phyloP scores from a whole-genome alignment of 2,797 vertebrate species.

The Sparidentex hasta region DNA sequence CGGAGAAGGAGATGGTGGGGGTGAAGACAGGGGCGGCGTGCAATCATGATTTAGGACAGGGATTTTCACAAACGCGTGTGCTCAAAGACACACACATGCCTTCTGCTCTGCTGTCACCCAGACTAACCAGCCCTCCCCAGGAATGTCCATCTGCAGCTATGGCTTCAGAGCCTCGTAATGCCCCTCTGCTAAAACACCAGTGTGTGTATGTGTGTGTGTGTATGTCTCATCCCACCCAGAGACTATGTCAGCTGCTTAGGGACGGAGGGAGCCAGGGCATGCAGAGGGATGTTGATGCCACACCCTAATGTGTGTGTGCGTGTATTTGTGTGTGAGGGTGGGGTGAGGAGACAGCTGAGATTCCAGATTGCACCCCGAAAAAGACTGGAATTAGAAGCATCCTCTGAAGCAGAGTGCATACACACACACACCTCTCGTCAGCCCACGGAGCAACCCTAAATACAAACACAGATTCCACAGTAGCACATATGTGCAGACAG shows the following conservation, averaged over 20 bases:
- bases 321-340: slow-evolving; percentile 56
- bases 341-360: slow-evolving; percentile 85
- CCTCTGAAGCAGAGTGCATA: slow-evolving; percentile 58
- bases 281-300: slow-evolving; percentile 77
- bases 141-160: slow-evolving; percentile 83
- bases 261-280: slow-evolving; percentile 66
- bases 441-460: slow-evolving; percentile 56
- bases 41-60: slow-evolving; percentile 70
- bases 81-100: slow-evolving; percentile 30
- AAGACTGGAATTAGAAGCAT: slow-evolving; percentile 86
- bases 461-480: slow-evolving; percentile 74
- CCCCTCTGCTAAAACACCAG: slow-evolving; percentile 42
- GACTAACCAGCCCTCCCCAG: slow-evolving; percentile 80
- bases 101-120: slow-evolving; percentile 65
- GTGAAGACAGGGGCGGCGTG: slow-evolving; percentile 71
- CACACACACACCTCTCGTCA: slow-evolving; percentile 44
- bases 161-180: slow-evolving; percentile 56
- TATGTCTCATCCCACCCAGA: slow-evolving; percentile 64
- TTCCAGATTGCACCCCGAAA: slow-evolving; percentile 82
- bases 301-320: slow-evolving; percentile 67
- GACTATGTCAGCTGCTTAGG: slow-evolving; percentile 76
- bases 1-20: slow-evolving; percentile 34
- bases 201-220: slow-evolving; percentile 31
- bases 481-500: slow-evolving; percentile 62
- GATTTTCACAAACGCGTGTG: slow-evolving; percentile 40